Evolutionary conservation across 2,888 invertebrate species (phyloP).

Genomic region (Heliconius hortense): DNA sequence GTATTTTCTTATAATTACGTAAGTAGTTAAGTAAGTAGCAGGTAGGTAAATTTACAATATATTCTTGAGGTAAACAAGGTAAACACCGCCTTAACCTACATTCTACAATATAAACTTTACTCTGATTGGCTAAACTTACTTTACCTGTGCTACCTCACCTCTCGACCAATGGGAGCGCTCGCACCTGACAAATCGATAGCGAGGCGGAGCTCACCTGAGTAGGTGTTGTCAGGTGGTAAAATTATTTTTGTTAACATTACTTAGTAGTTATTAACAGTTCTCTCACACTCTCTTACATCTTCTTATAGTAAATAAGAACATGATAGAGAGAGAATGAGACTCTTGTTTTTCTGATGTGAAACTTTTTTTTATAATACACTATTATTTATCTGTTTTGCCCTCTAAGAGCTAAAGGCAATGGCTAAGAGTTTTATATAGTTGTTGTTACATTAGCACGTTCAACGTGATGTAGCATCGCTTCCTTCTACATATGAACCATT

Average conservation of each 20-base stretch:
- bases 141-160: conserved; percentile 37
- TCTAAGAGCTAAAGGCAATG: too few relatives aligned
- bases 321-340: neutral
- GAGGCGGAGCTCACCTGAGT: conserved; percentile 55
- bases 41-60: neutral
- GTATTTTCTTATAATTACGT: too few relatives aligned
- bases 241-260: neutral
- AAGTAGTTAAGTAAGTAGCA: too few relatives aligned
- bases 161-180: conserved; percentile 52
- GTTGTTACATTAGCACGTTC: too few relatives aligned
- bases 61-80: conserved; percentile 9
- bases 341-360: neutral
- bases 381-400: too few relatives aligned
- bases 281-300: too few relatives aligned
- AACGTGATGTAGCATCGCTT: too few relatives aligned
- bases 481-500: too few relatives aligned
- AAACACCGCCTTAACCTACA: conserved; percentile 26
- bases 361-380: neutral
- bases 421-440: too few relatives aligned
- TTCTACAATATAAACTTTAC: conserved; percentile 20
- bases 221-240: conserved; percentile 16
- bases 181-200: conserved; percentile 63
- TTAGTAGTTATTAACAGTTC: neutral
- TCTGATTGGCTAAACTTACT: conserved; percentile 53
- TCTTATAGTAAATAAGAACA: neutral